These are phyloP conservation scores for Scaptomyza cyrtandrae DNA, from an alignment of 2,888 invertebrate genomes.

Conservation along the genomic window DNA sequence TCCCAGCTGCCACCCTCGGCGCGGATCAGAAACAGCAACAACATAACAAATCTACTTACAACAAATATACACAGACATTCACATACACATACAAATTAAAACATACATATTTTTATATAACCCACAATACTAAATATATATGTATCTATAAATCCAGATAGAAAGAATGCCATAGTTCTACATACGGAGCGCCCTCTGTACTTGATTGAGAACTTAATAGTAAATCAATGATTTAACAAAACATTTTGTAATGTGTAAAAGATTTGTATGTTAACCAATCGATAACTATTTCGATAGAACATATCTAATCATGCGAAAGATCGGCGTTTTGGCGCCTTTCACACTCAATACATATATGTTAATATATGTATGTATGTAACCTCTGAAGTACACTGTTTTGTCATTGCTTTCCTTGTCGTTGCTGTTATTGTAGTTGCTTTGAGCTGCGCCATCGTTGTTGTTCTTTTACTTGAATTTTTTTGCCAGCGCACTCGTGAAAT, in stretches of 20 bases:
- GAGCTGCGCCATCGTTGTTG: constrained; percentile 12
- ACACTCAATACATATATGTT: background rate
- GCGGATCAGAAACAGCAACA: constrained; percentile 39
- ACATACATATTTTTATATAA: background rate
- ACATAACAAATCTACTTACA: constrained; percentile 27
- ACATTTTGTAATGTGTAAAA: no score
- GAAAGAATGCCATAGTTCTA: no score
- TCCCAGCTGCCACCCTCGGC: constrained; percentile 24
- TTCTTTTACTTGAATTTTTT: constrained; percentile 24
- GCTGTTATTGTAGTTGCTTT: constrained; percentile 15
- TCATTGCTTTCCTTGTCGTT: background rate
- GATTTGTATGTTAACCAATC: no score
- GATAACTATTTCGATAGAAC: no score
- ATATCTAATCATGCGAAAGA: background rate
- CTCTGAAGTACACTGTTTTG: constrained; percentile 3
- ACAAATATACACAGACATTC: background rate
- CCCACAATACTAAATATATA: background rate
- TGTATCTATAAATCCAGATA: background rate
- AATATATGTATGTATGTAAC: background rate
- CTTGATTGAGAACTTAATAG: no score
- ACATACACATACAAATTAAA: background rate
- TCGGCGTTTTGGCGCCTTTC: background rate
- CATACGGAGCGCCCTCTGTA: no score
- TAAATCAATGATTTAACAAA: no score
- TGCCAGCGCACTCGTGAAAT: constrained; percentile 17